These are phyloP conservation scores for Noturus placidus DNA, from an alignment of 2,113 vertebrate species.

Conservation along the genomic window DNA sequence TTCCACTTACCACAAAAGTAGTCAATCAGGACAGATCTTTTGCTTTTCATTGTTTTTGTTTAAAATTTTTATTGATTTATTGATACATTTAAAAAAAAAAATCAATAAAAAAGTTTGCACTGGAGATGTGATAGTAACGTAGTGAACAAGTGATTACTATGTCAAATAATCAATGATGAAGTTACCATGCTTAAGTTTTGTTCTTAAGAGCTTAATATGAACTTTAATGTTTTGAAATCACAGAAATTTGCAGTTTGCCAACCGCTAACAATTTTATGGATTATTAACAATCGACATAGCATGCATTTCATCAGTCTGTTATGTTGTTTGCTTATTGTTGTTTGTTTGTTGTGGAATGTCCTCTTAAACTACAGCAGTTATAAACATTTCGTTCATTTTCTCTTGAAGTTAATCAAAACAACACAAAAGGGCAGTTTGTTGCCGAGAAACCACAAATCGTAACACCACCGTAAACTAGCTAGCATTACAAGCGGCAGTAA, in stretches of 20 bases:
- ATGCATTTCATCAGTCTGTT: neutral
- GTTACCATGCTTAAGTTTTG: too few relatives aligned
- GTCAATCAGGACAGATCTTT: neutral
- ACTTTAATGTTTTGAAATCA: neutral
- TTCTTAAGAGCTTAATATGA: neutral
- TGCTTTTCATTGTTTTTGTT: neutral
- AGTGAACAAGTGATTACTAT: neutral
- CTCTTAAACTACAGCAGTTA: neutral
- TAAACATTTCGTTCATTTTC: neutral
- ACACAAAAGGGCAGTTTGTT: neutral
- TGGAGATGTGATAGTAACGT: neutral
- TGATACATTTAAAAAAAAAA: too few relatives aligned
- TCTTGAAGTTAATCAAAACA: neutral
- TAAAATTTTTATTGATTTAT: neutral
- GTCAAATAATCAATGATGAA: neutral
- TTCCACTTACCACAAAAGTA: slow-evolving; percentile 12
- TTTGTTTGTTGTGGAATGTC: neutral
- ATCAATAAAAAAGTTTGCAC: too few relatives aligned
- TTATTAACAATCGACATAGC: neutral
- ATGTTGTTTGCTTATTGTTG: neutral
- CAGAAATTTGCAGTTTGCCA: neutral
- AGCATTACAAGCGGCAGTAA: neutral
- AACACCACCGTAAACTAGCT: neutral
- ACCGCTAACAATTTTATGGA: neutral
- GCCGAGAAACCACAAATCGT: neutral